Conservation (phyloP, 2,797 vertebrate genomes). For the Anisognathus igniventris region DNA sequence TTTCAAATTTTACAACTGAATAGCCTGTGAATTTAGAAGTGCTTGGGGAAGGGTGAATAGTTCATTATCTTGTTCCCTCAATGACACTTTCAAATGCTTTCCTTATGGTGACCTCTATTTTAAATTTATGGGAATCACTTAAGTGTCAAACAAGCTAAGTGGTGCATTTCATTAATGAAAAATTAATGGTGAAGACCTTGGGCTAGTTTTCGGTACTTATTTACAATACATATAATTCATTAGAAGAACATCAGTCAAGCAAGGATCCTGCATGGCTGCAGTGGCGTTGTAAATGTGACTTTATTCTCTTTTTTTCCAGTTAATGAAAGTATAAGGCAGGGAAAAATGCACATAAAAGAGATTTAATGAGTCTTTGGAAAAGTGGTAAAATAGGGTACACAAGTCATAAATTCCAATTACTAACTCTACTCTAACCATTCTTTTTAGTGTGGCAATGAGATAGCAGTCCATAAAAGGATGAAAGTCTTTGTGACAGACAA, state of each 20-base stretch:
- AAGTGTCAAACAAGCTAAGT: constrained; percentile 75
- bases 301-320: constrained; percentile 67
- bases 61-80: constrained; percentile 58
- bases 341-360: constrained; percentile 75
- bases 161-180: constrained; percentile 79
- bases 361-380: constrained; percentile 76
- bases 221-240: constrained; percentile 77
- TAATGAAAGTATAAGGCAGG: constrained; percentile 71
- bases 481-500: not conserved
- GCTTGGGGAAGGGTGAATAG: constrained; percentile 50
- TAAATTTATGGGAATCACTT: constrained; percentile 75
- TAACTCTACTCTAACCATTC: constrained; percentile 51
- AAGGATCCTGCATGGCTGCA: constrained; percentile 34
- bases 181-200: constrained; percentile 76
- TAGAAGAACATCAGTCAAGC: constrained; percentile 69
- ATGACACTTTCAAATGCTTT: constrained; percentile 65
- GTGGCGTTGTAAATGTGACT: constrained; percentile 53
- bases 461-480: constrained; percentile 24
- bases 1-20: constrained; percentile 48
- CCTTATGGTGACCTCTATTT: constrained; percentile 67
- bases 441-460: constrained; percentile 54
- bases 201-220: constrained; percentile 67
- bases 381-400: constrained; percentile 68
- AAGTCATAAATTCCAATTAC: constrained; percentile 74
- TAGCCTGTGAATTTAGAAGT: constrained; percentile 51